Conservation (phyloP, 2,113 vertebrate species). For the zebrafish (Danio rerio) region GRCz12tu NC_133184.1:52382001-52382500, state of each 20-base stretch:
- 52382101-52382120: constrained; percentile 35
- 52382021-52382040: constrained; percentile 35
- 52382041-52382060: constrained; percentile 34
- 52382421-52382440: no score
- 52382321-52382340: no score
- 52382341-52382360: no score
- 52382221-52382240: constrained; percentile 50
- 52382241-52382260: constrained; percentile 31
- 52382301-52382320: no score
- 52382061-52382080: constrained; percentile 35
- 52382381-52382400: no score
- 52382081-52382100: constrained; percentile 18
- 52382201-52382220: constrained; percentile 46
- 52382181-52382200: constrained; percentile 38
- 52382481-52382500: no score
- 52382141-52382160: constrained; percentile 54
- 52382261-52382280: constrained; percentile 41
- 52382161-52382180: constrained; percentile 28
- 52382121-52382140: constrained; percentile 31
- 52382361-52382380: no score
- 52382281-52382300: neutral
- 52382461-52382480: no score
- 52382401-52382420: no score
- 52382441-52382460: no score
- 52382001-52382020: neutral